phyloP scores from a whole-genome alignment of 2,797 vertebrate species.

The Pteropus rufus region DNA sequence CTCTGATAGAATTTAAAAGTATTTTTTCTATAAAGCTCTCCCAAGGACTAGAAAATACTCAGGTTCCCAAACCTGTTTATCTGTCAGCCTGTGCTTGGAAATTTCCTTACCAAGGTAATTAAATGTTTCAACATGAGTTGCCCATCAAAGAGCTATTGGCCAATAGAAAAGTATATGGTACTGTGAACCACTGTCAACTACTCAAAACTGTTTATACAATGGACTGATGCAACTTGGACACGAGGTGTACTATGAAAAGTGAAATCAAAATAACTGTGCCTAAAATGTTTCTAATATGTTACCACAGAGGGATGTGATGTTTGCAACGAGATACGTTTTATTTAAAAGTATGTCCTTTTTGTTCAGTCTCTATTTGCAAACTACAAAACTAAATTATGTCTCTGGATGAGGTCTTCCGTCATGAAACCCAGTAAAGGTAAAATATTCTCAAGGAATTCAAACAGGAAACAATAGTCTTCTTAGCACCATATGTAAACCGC shows the following conservation, averaged over 20 bases:
- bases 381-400: neutral
- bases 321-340: neutral
- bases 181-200: neutral
- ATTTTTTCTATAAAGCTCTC: conserved; percentile 36
- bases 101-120: conserved; percentile 45
- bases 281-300: neutral
- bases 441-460: conserved; percentile 20
- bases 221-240: neutral
- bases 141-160: neutral
- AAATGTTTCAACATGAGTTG: conserved; percentile 17
- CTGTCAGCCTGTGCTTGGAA: neutral
- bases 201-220: neutral
- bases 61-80: conserved; percentile 25
- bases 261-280: neutral
- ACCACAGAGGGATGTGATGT: neutral
- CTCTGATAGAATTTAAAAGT: conserved; percentile 1
- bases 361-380: conserved; percentile 19
- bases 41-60: conserved; percentile 11
- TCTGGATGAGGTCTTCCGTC: neutral
- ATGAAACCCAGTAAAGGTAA: neutral
- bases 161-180: neutral
- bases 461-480: neutral
- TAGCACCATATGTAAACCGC: neutral
- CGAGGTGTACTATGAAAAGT: neutral
- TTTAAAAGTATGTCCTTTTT: conserved; percentile 6